Base-by-base conservation (phyloP, 2,888 invertebrate genomes). In the Epirrita christyi region DNA sequence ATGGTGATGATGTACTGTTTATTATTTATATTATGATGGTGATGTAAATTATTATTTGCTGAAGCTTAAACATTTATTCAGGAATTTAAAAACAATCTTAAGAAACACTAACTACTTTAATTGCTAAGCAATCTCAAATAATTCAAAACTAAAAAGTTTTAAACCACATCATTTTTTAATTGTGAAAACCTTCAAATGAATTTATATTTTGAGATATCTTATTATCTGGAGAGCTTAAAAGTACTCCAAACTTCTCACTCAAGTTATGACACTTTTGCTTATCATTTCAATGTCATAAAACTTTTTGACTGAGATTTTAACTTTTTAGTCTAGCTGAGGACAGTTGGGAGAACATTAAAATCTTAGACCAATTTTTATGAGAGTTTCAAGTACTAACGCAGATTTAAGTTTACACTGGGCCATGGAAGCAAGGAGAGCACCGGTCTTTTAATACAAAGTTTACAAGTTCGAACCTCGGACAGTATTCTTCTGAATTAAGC, bases 251-350 rank as follows among this genome's bases (percentile, higher is more conserved):
- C 49, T 61, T 57, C 10, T 29, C 54, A 37, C 21, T 44, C 28
- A 55, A 62, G 42, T 59, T 63, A 44, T 56, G 56, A 59, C 51
- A 54, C 36, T 34, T 46, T 53, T 49, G 54, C 59, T 63, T 63
- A 66, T 63, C 63, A 59, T 54, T 63, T 56, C 57, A 43, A 42
- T 51, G 38, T 59, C 58, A 34, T 27, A 28, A 52, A 61, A 65
- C 46, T 62, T 64, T 54, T 54, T 42, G 43, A 34, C 55, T 49
- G 21, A 46, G 48, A 51, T 50, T 21, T 11, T 47, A 53, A 62
- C 53, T 62, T 58, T 58, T 51, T 51, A 42, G 36, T 42, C 50
- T 34, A 7, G 42, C 29, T 53, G 8, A 10, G 21, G 15, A 55
- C 57, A 45, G 60, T 57, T 36, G 42, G 28, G 52, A 29, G 9